These are phyloP conservation scores for Tiaroga cobitis DNA, from an alignment of 2,797 vertebrate genomes.

Conservation along the genomic window DNA sequence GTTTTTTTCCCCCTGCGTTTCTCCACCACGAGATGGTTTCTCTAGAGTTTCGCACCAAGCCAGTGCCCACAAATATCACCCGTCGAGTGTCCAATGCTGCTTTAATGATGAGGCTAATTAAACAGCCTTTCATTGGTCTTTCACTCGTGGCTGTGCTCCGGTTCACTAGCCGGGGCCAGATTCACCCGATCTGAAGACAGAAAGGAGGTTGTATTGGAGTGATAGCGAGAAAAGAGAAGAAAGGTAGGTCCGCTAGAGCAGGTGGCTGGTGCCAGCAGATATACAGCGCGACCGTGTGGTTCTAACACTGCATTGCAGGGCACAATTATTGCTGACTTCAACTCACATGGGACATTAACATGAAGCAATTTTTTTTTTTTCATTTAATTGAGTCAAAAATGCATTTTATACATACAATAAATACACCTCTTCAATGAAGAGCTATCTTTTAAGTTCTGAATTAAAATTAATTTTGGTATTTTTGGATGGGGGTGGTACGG, in stretches of 20 bases:
- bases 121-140: constrained; percentile 32
- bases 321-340: not conserved
- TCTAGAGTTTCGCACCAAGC: constrained; percentile 10
- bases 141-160: not conserved
- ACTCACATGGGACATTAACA: not conserved
- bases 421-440: not conserved
- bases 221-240: constrained; percentile 18
- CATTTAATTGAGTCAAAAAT: not conserved
- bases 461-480: not conserved
- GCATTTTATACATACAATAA: not conserved
- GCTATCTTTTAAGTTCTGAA: not conserved
- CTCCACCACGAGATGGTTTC: constrained; percentile 3
- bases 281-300: constrained; percentile 51
- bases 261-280: constrained; percentile 14
- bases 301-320: constrained; percentile 2
- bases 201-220: not conserved
- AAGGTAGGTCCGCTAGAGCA: not conserved
- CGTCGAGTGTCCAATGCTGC: constrained; percentile 37
- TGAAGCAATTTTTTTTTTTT: not conserved
- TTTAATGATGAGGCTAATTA: constrained; percentile 56
- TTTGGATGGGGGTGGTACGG: not conserved
- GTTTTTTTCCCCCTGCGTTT: not conserved
- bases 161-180: constrained; percentile 1
- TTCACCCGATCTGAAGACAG: constrained; percentile 17
- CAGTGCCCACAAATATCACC: constrained; percentile 33